Evolutionary conservation across 2,797 vertebrate genomes (phyloP).

Genomic region (Manis crassicaudata): DNA sequence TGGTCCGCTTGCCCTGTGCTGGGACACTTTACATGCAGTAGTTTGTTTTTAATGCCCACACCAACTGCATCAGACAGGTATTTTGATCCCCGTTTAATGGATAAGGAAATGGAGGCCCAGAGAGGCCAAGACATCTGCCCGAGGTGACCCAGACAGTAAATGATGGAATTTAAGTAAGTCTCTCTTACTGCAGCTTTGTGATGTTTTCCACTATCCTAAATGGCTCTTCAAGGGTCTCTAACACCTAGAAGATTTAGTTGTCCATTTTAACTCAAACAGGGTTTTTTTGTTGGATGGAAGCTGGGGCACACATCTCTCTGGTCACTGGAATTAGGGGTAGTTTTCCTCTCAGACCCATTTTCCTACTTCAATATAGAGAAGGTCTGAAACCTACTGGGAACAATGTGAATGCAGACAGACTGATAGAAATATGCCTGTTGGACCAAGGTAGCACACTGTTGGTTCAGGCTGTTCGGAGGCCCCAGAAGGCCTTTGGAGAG

Average conservation of each 20-base stretch:
- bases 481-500: neutral
- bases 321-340: neutral
- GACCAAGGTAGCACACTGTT: neutral
- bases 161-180: constrained; percentile 26
- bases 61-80: neutral
- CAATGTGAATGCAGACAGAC: neutral
- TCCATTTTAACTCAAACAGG: neutral
- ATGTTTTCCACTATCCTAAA: neutral
- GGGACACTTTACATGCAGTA: neutral
- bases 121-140: neutral
- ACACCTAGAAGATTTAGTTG: neutral
- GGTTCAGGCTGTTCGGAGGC: neutral
- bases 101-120: neutral
- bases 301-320: neutral
- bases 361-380: neutral
- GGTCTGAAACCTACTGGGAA: neutral
- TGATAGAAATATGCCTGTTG: neutral
- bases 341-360: neutral
- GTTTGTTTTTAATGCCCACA: constrained; percentile 32
- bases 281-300: neutral
- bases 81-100: constrained; percentile 28
- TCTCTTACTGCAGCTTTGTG: neutral
- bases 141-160: constrained; percentile 13
- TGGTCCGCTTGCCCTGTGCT: neutral
- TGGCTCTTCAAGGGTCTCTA: neutral